These are phyloP conservation scores for Numida meleagris DNA, from an alignment of 2,113 vertebrate species.

Conservation along the genomic window DNA sequence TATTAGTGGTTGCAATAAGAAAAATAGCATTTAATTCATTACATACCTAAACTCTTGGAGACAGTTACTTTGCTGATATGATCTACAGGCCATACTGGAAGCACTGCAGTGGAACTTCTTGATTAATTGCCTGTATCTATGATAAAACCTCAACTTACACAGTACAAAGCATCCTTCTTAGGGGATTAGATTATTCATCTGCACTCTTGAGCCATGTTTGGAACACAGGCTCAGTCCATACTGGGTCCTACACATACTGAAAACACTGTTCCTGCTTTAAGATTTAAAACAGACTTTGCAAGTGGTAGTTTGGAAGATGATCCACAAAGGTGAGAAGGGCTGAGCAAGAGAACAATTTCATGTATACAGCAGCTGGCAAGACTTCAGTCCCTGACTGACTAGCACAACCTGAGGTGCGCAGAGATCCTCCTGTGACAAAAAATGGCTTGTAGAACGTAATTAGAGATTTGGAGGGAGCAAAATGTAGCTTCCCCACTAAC, in stretches of 20 bases:
- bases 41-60: conserved; percentile 21
- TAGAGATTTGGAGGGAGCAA: not conserved
- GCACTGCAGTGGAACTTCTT: not conserved
- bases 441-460: not conserved
- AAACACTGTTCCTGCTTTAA: not conserved
- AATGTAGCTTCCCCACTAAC: not conserved
- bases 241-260: not conserved
- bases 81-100: conserved; percentile 1
- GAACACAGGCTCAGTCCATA: not conserved
- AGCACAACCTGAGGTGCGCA: not conserved
- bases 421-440: not conserved
- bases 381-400: not conserved
- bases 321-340: not conserved
- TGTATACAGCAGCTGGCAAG: not conserved
- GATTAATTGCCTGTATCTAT: not conserved
- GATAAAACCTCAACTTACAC: not conserved
- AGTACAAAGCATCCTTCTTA: not conserved
- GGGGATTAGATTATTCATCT: not conserved
- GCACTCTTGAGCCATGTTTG: not conserved
- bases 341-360: not conserved
- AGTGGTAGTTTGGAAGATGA: not conserved
- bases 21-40: not conserved
- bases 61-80: not conserved
- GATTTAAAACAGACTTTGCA: not conserved
- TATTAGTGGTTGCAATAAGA: not conserved